Percentiles rank a stretch among this genome's conserved stretches.
phyloP scores from a whole-genome alignment of 1,140 invertebrate genomes.

The Caenorhabditis inopinata region DNA sequence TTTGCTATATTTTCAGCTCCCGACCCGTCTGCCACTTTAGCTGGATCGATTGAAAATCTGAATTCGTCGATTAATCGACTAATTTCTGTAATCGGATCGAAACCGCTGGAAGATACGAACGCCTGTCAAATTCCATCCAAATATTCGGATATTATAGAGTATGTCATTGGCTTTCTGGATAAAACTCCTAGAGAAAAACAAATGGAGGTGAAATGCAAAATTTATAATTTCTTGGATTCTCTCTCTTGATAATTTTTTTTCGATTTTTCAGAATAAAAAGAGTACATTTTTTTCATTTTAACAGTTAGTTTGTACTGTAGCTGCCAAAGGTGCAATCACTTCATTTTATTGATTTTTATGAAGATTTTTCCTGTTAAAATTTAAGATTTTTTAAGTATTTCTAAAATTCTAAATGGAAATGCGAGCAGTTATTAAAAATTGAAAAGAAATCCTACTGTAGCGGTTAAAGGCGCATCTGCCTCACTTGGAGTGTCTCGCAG shows the following conservation, averaged over 20 bases:
- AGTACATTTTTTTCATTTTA: no score
- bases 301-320: no score
- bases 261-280: no score
- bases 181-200: neutral
- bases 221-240: neutral
- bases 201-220: constrained; percentile 2
- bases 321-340: no score
- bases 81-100: neutral
- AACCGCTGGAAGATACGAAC: neutral
- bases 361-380: no score
- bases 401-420: no score
- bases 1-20: neutral
- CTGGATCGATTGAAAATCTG: neutral
- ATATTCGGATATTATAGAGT: neutral
- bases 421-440: neutral
- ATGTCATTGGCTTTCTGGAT: neutral
- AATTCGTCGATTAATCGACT: neutral
- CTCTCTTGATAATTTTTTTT: neutral
- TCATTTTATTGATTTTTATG: no score
- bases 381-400: no score
- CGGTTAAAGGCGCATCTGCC: no score
- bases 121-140: neutral
- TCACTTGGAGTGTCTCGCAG: no score
- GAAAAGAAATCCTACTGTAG: neutral
- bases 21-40: neutral